A percentile compares a stretch with the other conserved stretches of the same genome.
These are phyloP conservation scores for Tokudaia muenninki DNA, from an alignment of 2,797 vertebrate species.

Conservation along the genomic window DNA sequence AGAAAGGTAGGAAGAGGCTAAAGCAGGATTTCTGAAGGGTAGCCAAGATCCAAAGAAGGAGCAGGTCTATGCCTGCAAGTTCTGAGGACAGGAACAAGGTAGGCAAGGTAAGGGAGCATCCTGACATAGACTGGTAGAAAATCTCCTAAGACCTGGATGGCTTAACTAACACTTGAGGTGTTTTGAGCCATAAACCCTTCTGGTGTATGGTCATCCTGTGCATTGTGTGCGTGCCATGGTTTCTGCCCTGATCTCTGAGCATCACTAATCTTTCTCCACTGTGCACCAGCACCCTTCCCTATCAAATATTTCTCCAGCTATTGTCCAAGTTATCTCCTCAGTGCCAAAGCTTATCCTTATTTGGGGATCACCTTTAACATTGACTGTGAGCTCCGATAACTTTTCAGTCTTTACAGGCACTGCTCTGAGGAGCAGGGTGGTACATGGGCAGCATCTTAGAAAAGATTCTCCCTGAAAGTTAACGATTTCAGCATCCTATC, in stretches of 20 bases:
- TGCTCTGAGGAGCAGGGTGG: background rate
- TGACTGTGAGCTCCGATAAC: background rate
- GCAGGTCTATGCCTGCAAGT: background rate
- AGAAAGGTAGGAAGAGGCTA: background rate
- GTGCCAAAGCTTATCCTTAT: background rate
- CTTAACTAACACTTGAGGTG: no score
- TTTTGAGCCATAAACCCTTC: background rate
- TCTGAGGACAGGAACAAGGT: background rate
- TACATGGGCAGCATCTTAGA: background rate
- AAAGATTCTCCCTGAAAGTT: conserved; percentile 77
- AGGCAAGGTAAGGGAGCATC: background rate
- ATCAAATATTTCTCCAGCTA: background rate
- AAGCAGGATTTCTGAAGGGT: background rate
- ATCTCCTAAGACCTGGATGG: background rate
- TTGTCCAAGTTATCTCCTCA: background rate
- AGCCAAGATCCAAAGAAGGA: background rate
- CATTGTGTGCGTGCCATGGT: background rate
- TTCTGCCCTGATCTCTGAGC: background rate
- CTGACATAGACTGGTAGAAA: background rate
- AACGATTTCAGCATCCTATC: conserved; percentile 24
- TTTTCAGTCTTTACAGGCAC: background rate
- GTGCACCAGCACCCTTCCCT: background rate
- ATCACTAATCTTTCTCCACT: background rate
- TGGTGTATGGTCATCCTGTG: background rate
- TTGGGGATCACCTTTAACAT: background rate